Conservation (phyloP, 1,140 invertebrate genomes). For the Temnothorax curvispinosus region DNA sequence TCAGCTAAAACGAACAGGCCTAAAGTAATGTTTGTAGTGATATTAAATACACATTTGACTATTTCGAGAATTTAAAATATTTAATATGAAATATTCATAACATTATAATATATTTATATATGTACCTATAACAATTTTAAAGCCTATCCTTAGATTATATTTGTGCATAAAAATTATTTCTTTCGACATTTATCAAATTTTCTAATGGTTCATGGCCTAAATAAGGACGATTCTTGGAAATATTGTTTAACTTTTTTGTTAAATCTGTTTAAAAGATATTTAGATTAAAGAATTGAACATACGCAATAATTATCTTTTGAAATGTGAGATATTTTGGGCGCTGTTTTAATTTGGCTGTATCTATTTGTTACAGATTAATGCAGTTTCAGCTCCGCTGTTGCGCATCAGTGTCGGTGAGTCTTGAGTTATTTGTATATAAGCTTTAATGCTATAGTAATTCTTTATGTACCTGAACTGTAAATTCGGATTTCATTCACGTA, state of each 20-base stretch:
- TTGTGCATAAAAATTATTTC: too few relatives aligned
- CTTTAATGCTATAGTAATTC: too few relatives aligned
- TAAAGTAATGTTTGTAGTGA: neutral
- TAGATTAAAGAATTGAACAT: neutral
- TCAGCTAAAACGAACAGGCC: too few relatives aligned
- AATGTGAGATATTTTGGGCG: neutral
- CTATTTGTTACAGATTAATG: neutral
- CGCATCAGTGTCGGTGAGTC: neutral
- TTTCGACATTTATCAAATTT: neutral
- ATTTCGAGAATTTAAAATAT: neutral
- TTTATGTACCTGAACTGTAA: slow-evolving; percentile 87
- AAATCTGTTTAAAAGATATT: neutral
- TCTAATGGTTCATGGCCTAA: neutral
- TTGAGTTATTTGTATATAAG: too few relatives aligned
- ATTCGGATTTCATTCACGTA: slow-evolving; percentile 92
- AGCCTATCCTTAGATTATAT: too few relatives aligned
- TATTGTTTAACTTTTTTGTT: neutral
- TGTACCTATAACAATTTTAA: too few relatives aligned
- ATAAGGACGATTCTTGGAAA: neutral
- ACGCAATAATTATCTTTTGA: neutral
- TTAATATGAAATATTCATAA: neutral
- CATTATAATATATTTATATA: neutral
- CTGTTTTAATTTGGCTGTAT: neutral
- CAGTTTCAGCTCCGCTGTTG: neutral
- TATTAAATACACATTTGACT: neutral